Conservation (phyloP, 2,113 vertebrate species). For the Pseudorectes ferrugineus region DNA sequence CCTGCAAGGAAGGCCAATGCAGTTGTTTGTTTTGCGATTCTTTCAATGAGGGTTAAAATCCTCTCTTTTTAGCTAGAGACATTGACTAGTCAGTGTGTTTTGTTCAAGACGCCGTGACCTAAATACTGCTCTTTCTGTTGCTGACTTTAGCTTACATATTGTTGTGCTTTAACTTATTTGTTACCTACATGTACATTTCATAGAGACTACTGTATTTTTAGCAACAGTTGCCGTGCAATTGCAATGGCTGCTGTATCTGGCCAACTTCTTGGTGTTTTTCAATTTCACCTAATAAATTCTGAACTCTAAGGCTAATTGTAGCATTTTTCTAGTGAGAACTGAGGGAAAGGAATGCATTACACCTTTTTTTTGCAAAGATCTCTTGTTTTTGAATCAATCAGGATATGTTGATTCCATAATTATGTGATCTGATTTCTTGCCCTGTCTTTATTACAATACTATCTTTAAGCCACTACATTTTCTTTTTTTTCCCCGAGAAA, state of each 20-base stretch:
- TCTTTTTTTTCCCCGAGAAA: background rate
- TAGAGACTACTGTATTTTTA: background rate
- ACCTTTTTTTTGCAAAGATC: background rate
- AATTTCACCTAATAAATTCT: background rate
- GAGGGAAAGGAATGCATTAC: background rate
- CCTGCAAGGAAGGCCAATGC: background rate
- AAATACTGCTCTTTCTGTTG: background rate
- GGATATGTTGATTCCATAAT: background rate
- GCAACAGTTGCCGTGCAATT: background rate
- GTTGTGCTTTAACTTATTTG: background rate
- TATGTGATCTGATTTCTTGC: background rate
- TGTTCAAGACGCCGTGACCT: background rate
- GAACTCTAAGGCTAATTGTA: background rate
- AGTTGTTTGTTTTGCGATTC: background rate
- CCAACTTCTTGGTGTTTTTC: background rate
- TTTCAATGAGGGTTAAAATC: background rate
- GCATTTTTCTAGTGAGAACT: background rate
- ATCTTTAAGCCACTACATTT: background rate
- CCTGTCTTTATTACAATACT: background rate
- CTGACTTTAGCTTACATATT: background rate
- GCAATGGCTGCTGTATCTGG: background rate
- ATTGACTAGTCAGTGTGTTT: background rate
- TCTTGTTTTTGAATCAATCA: background rate
- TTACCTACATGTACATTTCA: background rate
- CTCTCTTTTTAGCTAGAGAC: background rate